phyloP scores from a whole-genome alignment of 1,140 invertebrate genomes.

The Drosophila athabasca region DNA sequence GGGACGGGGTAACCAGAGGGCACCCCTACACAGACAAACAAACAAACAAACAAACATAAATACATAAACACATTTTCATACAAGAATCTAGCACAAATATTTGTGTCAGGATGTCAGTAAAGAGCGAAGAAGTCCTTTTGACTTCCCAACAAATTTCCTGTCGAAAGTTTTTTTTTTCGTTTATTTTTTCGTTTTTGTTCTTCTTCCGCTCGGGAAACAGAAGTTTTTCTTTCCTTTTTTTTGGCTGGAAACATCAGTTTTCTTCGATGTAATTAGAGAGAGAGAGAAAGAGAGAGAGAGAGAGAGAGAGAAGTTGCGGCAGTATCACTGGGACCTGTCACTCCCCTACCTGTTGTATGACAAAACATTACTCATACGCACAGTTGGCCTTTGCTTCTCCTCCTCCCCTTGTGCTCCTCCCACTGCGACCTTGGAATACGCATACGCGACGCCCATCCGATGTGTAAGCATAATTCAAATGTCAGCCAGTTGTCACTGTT shows the following conservation, averaged over 20 bases:
- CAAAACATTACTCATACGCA: constrained; percentile 52
- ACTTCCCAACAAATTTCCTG: constrained; percentile 44
- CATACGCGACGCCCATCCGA: constrained; percentile 17
- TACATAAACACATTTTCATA: constrained; percentile 31
- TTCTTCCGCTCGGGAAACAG: constrained; percentile 4
- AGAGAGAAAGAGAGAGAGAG: no score
- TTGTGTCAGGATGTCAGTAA: constrained; percentile 42
- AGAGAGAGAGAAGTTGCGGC: no score
- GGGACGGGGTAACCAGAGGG: neutral
- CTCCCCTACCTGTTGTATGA: neutral
- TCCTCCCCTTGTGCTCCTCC: neutral
- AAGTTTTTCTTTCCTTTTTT: constrained; percentile 3
- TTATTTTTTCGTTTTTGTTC: neutral
- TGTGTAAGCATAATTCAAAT: constrained; percentile 54
- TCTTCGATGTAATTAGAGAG: constrained; percentile 34
- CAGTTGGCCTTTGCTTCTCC: constrained; percentile 25
- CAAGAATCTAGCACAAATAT: constrained; percentile 40
- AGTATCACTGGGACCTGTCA: constrained; percentile 2
- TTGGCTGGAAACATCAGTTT: neutral
- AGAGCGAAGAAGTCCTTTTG: constrained; percentile 14
- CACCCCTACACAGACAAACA: neutral
- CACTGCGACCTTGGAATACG: constrained; percentile 38
- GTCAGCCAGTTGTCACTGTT: constrained; percentile 51
- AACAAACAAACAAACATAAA: neutral
- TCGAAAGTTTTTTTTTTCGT: constrained; percentile 23